These are phyloP conservation scores for Percina caprodes DNA, from an alignment of 2,113 vertebrate genomes.

Conservation along the genomic window DNA sequence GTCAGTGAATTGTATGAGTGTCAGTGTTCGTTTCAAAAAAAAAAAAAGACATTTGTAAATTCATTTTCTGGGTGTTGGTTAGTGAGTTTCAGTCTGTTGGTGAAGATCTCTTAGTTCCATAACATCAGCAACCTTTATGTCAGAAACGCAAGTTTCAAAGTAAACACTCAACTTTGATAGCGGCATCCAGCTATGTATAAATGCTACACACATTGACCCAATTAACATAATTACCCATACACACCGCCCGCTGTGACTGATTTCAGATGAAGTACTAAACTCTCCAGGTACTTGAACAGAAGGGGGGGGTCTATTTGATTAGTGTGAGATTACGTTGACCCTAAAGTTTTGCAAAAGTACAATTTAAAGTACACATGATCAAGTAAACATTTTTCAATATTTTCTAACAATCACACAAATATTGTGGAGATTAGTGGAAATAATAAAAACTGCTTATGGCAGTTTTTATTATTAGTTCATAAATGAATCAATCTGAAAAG, in stretches of 20 bases:
- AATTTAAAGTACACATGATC: neutral
- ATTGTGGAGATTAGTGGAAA: neutral
- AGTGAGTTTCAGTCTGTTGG: neutral
- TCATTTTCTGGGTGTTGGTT: neutral
- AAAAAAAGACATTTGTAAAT: neutral
- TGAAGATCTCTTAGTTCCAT: neutral
- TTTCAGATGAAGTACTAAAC: slow-evolving; percentile 39
- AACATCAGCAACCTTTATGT: slow-evolving; percentile 1
- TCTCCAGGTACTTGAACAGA: slow-evolving; percentile 32
- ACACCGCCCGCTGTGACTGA: slow-evolving; percentile 43
- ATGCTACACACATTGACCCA: slow-evolving; percentile 60
- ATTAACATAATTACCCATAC: slow-evolving; percentile 62
- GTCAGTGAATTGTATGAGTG: neutral
- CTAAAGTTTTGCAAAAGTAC: slow-evolving; percentile 33
- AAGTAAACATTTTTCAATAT: neutral
- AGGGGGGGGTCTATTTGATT: slow-evolving; percentile 48
- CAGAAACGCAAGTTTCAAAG: neutral
- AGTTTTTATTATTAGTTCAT: neutral
- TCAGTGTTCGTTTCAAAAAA: neutral
- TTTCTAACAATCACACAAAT: neutral
- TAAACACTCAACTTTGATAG: slow-evolving; percentile 31
- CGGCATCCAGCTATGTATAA: slow-evolving; percentile 29
- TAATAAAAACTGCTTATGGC: neutral
- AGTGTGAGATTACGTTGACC: slow-evolving; percentile 42
- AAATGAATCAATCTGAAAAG: neutral